phyloP scores from a whole-genome alignment of 2,888 invertebrate genomes.

The Sipha maydis region DNA sequence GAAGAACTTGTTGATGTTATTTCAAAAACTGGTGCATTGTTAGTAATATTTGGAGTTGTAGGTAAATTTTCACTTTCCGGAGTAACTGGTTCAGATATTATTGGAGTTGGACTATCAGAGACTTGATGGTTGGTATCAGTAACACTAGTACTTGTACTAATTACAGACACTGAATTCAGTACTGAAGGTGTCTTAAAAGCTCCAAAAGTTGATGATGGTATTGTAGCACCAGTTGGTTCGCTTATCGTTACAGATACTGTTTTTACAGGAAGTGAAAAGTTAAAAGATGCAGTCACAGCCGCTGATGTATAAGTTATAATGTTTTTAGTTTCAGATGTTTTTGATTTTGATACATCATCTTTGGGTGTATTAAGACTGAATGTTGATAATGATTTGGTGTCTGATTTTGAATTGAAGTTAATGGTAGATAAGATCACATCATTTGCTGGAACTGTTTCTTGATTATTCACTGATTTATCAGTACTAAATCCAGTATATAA shows the following conservation, averaged over 20 bases:
- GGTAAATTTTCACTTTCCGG: constrained; percentile 43
- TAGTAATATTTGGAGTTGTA: constrained; percentile 7
- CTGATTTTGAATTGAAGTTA: constrained; percentile 43
- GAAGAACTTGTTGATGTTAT: constrained; percentile 31
- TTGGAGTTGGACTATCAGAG: constrained; percentile 49
- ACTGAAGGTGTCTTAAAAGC: background rate
- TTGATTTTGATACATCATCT: constrained; percentile 15
- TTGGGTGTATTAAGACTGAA: constrained; percentile 4
- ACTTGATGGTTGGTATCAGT: background rate
- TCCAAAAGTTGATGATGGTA: constrained; percentile 14
- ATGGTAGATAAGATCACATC: constrained; percentile 14
- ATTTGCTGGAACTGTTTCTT: constrained; percentile 15
- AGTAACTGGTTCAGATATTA: constrained; percentile 54
- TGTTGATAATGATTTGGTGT: constrained; percentile 31
- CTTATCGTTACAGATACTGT: background rate
- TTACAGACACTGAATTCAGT: background rate
- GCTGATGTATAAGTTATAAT: constrained; percentile 16
- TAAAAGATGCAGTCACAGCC: constrained; percentile 4
- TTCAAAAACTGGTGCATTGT: constrained; percentile 33
- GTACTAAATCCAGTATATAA: constrained; percentile 31
- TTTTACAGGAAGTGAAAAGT: constrained; percentile 26
- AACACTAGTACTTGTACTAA: background rate
- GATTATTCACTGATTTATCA: constrained; percentile 14
- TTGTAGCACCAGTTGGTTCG: constrained; percentile 1
- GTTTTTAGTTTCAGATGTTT: constrained; percentile 26